A percentile compares a stretch with the other conserved stretches of the same genome.
phyloP scores from a whole-genome alignment of 2,113 vertebrate genomes.

The Macquaria australasica region DNA sequence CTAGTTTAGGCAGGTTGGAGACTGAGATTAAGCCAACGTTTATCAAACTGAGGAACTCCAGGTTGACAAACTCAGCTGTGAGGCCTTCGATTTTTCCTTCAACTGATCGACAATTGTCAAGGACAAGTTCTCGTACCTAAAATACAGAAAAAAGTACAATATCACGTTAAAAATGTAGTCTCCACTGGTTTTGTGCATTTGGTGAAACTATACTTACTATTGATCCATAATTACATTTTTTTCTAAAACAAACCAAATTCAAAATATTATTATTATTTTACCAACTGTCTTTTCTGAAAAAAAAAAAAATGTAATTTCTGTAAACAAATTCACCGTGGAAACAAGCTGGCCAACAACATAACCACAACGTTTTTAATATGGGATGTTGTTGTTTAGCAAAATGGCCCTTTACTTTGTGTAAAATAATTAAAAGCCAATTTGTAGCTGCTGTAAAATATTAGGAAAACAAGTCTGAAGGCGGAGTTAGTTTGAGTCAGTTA shows the following conservation, averaged over 20 bases:
- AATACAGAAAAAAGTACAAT: conserved; percentile 25
- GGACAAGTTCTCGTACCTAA: conserved; percentile 92
- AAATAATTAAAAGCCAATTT: conserved; percentile 13
- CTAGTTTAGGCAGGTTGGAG: conserved; percentile 92
- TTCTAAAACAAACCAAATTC: not conserved
- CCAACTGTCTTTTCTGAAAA: not conserved
- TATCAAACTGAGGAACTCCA: conserved; percentile 96
- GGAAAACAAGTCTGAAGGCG: conserved; percentile 60
- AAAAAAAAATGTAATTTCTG: not conserved
- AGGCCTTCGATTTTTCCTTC: conserved; percentile 93
- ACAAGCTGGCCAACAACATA: not conserved
- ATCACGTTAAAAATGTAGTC: not conserved
- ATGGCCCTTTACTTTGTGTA: conserved; percentile 11
- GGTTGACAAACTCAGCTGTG: conserved; percentile 91
- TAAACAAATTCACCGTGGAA: not conserved
- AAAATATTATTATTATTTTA: not conserved
- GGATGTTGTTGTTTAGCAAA: not conserved
- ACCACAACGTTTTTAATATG: not conserved
- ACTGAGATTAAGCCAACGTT: conserved; percentile 91
- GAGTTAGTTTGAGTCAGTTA: conserved; percentile 52
- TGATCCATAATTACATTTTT: not conserved
- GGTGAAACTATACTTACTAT: not conserved
- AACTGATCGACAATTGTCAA: conserved; percentile 92
- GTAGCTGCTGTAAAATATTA: conserved; percentile 46
- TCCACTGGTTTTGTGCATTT: not conserved